These are phyloP conservation scores for Sparus aurata DNA, from an alignment of 2,797 vertebrate species.

Conservation along the genomic window DNA sequence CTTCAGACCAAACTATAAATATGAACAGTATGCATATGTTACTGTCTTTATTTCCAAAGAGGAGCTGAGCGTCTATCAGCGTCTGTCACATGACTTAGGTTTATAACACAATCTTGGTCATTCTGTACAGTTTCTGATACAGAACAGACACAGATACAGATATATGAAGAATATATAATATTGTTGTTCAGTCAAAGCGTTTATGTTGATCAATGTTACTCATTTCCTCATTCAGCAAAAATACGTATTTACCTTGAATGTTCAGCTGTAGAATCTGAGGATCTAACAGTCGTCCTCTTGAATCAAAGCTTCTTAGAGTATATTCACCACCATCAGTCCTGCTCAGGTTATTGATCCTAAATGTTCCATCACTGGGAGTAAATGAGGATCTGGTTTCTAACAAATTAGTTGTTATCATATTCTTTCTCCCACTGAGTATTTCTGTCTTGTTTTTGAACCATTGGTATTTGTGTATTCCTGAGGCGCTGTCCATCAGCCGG, in stretches of 20 bases:
- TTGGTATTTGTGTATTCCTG: rapidly evolving
- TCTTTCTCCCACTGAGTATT: rapidly evolving
- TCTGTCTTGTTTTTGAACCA: rapidly evolving
- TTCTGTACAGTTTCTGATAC: not conserved
- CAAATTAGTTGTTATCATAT: rapidly evolving
- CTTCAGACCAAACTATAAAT: too few relatives aligned
- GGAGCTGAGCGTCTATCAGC: too few relatives aligned
- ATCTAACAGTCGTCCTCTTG: too few relatives aligned
- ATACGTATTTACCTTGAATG: conserved; percentile 63
- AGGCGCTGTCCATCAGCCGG: conserved; percentile 11
- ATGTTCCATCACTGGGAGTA: conserved; percentile 34
- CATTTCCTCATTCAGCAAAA: not conserved
- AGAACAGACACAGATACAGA: not conserved
- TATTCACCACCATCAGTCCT: conserved; percentile 45
- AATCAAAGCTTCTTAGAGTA: not conserved
- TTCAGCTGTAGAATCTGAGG: conserved; percentile 15
- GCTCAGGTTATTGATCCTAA: conserved; percentile 46
- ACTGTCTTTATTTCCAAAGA: too few relatives aligned
- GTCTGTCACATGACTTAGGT: not conserved
- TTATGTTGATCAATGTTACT: not conserved
- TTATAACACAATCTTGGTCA: not conserved
- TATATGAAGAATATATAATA: not conserved
- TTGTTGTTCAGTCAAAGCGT: not conserved
- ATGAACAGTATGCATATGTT: not conserved
- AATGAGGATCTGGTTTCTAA: conserved; percentile 11